Conservation (phyloP, 2,113 vertebrate genomes). For the Clarias macrocephalus region DNA sequence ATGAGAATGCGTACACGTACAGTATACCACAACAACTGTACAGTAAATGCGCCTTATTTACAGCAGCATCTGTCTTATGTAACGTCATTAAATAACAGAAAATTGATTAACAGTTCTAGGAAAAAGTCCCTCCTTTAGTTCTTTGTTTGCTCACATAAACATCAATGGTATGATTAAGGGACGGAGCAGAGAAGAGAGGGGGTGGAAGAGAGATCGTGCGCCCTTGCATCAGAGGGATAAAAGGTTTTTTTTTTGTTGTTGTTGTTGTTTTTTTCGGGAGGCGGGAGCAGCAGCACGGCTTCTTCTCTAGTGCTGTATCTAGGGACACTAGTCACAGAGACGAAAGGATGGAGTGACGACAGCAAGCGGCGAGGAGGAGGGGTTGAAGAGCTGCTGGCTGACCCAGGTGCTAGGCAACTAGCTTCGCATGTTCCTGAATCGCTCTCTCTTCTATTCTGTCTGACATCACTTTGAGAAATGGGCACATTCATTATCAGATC, state of each 20-base stretch:
- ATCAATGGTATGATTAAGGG: neutral
- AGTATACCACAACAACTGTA: too few relatives aligned
- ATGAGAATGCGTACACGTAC: neutral
- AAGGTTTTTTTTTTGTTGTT: neutral
- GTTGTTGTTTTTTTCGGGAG: neutral
- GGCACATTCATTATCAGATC: neutral
- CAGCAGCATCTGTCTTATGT: conserved; percentile 28
- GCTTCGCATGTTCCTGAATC: conserved; percentile 20
- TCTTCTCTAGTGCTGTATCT: conserved; percentile 65
- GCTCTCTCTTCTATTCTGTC: neutral
- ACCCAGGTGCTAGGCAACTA: conserved; percentile 60
- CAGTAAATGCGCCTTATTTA: neutral
- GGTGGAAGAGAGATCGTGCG: neutral
- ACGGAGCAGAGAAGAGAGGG: neutral
- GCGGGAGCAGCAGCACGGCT: conserved; percentile 18
- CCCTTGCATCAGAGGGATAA: neutral
- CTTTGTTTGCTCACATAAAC: neutral
- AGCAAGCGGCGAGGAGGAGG: conserved; percentile 37
- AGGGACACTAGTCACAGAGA: conserved; percentile 59
- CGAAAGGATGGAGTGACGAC: conserved; percentile 54
- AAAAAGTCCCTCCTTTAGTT: neutral
- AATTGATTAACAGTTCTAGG: neutral
- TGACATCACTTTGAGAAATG: conserved; percentile 12
- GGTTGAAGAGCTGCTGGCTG: conserved; percentile 34
- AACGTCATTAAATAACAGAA: conserved; percentile 34